Evolutionary conservation across 1,140 invertebrate genomes (phyloP).

Genomic region (Diuraphis noxia): DNA sequence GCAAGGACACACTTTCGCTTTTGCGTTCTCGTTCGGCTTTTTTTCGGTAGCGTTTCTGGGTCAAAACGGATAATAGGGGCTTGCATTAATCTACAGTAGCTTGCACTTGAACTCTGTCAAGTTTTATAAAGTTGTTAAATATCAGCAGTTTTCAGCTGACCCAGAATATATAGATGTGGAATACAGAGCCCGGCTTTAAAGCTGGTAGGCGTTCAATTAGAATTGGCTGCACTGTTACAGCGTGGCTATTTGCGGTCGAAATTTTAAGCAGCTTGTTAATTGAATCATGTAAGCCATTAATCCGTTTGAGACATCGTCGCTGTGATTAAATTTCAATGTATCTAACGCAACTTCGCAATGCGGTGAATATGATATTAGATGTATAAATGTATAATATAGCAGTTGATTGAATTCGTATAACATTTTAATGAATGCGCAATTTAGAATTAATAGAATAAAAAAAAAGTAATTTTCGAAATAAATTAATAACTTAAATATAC

Average conservation of each 20-base stretch:
- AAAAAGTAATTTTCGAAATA: neutral
- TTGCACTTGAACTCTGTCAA: neutral
- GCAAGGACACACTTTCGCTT: constrained; percentile 28
- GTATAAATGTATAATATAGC: constrained; percentile 14
- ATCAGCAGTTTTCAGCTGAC: constrained; percentile 14
- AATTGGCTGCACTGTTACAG: constrained; percentile 19
- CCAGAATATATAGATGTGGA: constrained; percentile 26
- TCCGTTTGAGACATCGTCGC: neutral
- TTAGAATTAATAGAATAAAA: neutral
- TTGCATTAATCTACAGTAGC: neutral
- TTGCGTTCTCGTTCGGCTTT: constrained; percentile 41
- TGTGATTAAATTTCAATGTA: constrained; percentile 14
- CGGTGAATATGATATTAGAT: constrained; percentile 24
- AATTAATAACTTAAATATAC: neutral
- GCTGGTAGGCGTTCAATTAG: constrained; percentile 8
- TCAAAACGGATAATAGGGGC: neutral
- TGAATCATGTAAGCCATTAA: constrained; percentile 28
- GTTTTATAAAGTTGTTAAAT: neutral
- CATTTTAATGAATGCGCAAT: neutral
- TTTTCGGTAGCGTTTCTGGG: constrained; percentile 4
- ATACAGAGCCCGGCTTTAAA: constrained; percentile 11
- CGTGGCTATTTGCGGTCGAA: constrained; percentile 13
- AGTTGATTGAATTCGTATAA: neutral
- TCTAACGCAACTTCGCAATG: neutral
- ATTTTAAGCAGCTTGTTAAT: constrained; percentile 22